Evolutionary conservation across 2,888 invertebrate species (phyloP).

Genomic region (Orchesella flavescens): DNA sequence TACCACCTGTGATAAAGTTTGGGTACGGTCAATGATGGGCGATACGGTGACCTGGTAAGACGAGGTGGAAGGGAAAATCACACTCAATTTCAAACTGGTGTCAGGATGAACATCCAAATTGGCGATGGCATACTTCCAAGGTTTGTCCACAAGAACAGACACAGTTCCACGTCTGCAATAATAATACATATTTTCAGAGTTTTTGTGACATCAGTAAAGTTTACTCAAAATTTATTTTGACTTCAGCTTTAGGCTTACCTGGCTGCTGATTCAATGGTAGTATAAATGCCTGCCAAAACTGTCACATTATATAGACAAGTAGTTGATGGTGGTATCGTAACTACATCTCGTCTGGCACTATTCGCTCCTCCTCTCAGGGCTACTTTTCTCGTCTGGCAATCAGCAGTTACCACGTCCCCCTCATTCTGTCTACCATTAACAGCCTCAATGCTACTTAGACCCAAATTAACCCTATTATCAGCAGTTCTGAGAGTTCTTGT

Average conservation of each 20-base stretch:
- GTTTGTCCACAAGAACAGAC: not conserved
- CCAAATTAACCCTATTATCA: not conserved
- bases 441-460: constrained; percentile 1
- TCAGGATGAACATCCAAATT: not conserved
- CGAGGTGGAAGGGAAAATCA: not conserved
- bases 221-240: too few relatives aligned
- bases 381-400: not conserved
- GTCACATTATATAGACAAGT: not conserved
- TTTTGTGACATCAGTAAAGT: not conserved
- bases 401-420: not conserved
- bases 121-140: not conserved
- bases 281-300: not conserved
- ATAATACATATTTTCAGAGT: too few relatives aligned
- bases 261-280: not conserved
- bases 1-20: too few relatives aligned
- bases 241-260: not conserved
- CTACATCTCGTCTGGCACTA: not conserved
- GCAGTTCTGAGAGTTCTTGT: not conserved
- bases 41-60: not conserved
- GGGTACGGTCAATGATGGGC: too few relatives aligned
- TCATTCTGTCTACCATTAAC: constrained; percentile 5
- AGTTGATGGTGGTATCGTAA: not conserved
- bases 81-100: not conserved
- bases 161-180: not conserved
- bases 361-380: not conserved